Conservation (phyloP, 2,888 invertebrate species). For the Ophion obscuratus region DNA sequence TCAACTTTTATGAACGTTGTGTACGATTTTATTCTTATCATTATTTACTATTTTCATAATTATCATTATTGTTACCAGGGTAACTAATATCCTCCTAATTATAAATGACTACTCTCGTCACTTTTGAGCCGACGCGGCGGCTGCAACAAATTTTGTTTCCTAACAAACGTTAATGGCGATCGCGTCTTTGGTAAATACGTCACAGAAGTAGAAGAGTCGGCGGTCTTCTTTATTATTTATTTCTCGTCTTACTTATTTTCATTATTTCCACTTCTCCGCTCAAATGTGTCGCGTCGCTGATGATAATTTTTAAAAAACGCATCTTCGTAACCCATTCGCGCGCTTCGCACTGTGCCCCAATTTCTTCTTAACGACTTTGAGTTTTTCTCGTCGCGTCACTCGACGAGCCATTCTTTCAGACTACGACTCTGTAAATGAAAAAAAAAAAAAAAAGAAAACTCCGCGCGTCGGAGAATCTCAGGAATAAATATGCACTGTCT, state of each 20-base stretch:
- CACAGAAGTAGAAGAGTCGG: constrained; percentile 24
- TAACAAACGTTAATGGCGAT: constrained; percentile 23
- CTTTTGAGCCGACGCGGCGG: neutral
- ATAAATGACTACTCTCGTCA: constrained; percentile 16
- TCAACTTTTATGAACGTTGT: constrained; percentile 28
- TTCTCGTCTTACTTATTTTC: neutral
- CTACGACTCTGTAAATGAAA: neutral
- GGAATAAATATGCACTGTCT: neutral
- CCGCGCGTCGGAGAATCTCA: neutral
- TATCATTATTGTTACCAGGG: neutral
- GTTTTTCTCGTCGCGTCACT: neutral
- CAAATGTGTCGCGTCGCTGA: neutral
- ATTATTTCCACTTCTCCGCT: neutral
- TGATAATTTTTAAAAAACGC: neutral
- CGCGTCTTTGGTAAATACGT: constrained; percentile 56
- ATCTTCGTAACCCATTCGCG: neutral
- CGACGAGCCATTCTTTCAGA: neutral
- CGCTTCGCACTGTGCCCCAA: neutral
- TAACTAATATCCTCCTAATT: constrained; percentile 28
- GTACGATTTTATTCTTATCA: constrained; percentile 11
- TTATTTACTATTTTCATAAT: constrained; percentile 3
- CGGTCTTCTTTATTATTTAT: neutral
- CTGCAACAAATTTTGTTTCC: constrained; percentile 20
- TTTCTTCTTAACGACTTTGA: neutral
- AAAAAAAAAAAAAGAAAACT: constrained; percentile 16